A percentile compares a stretch with the other conserved stretches of the same genome.
Conservation (phyloP, 2,888 invertebrate species). For the Helobdella robusta region DNA sequence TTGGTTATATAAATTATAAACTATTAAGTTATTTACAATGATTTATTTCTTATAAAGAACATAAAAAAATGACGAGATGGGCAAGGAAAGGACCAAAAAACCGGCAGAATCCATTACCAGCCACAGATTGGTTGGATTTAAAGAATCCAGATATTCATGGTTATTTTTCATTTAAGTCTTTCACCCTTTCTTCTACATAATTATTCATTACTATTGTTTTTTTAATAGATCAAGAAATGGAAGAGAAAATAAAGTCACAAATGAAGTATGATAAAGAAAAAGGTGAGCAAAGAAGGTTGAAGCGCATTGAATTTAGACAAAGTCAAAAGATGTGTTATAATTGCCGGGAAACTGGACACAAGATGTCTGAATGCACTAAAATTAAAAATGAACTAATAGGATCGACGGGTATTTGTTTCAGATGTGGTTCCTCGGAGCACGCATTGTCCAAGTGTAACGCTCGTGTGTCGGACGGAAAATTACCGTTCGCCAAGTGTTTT, state of each 20-base stretch:
- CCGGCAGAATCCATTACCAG: constrained; percentile 29
- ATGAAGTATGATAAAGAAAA: not conserved
- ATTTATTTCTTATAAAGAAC: too few species aligned
- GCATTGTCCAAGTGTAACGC: constrained; percentile 46
- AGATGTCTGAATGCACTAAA: constrained; percentile 70
- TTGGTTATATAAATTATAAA: too few species aligned
- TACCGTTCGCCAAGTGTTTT: constrained; percentile 75
- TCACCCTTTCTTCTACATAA: not conserved
- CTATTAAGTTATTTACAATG: too few species aligned
- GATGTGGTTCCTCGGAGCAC: constrained; percentile 82
- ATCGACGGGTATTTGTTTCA: constrained; percentile 61
- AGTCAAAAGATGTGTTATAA: constrained; percentile 61
- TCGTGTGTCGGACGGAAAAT: constrained; percentile 47
- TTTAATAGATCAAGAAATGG: not conserved
- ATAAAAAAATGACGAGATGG: constrained; percentile 28
- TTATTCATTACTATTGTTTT: not conserved
- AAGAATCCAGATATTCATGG: not conserved
- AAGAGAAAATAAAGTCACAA: too few species aligned
- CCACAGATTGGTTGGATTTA: constrained; percentile 23
- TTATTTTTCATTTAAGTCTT: not conserved
- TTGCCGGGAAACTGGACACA: constrained; percentile 69
- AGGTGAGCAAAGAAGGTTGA: constrained; percentile 30
- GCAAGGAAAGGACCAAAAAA: constrained; percentile 27
- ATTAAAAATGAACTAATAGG: constrained; percentile 44
- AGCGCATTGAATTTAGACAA: constrained; percentile 26